These are phyloP conservation scores for Engraulis encrasicolus DNA, from an alignment of 2,113 vertebrate genomes.

Conservation along the genomic window DNA sequence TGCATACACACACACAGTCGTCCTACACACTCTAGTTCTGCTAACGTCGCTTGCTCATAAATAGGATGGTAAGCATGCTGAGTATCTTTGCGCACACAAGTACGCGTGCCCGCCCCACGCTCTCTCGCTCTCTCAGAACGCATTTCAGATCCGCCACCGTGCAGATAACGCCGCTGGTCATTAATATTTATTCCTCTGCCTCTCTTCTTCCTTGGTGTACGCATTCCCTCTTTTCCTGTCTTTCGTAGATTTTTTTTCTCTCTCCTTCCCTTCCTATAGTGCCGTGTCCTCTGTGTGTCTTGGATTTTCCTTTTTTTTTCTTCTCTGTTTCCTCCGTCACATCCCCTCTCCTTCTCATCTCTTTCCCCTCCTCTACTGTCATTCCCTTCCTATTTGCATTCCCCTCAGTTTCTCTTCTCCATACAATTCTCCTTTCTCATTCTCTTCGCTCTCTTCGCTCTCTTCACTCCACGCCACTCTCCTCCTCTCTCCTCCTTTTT, in stretches of 20 bases:
- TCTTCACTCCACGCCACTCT: background rate
- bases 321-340: background rate
- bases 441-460: background rate
- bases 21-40: background rate
- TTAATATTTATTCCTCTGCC: background rate
- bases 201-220: background rate
- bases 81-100: background rate
- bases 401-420: too few species aligned
- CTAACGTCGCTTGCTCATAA: background rate
- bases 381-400: too few species aligned
- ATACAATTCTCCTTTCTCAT: too few species aligned
- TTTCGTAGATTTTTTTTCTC: too few species aligned
- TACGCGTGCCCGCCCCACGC: background rate
- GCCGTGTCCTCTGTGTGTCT: too few species aligned
- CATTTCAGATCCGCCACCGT: background rate
- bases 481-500: background rate
- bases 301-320: too few species aligned
- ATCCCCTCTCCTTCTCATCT: background rate
- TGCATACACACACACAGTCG: background rate
- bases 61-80: background rate
- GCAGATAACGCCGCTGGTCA: conserved; percentile 5
- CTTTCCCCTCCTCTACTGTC: background rate
- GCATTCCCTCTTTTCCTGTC: too few species aligned
- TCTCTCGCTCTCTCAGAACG: background rate
- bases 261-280: too few species aligned